Evolutionary conservation across 2,888 invertebrate species (phyloP).

Genomic region (Kryphioiulus occultus): DNA sequence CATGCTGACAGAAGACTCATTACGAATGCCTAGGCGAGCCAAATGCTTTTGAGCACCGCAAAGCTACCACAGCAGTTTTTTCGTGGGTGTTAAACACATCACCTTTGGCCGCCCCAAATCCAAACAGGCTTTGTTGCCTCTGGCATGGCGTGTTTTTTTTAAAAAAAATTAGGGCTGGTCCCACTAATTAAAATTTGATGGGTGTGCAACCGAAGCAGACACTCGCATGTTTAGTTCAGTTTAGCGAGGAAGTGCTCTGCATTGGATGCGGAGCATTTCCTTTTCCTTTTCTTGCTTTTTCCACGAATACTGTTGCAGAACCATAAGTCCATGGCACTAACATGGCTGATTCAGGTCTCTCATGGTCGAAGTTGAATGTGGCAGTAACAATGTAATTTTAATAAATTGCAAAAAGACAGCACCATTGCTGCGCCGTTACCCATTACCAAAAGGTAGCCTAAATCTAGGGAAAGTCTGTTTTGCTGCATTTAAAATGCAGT

Average conservation of each 20-base stretch:
- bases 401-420: too few species aligned
- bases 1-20: conserved; percentile 17
- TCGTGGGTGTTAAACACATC: conserved; percentile 3
- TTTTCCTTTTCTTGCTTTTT: background rate
- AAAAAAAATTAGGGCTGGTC: background rate
- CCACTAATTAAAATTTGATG: background rate
- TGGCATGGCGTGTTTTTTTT: background rate
- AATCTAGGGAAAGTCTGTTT: too few species aligned
- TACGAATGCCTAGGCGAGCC: background rate
- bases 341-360: too few species aligned
- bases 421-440: too few species aligned
- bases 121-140: background rate
- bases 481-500: background rate
- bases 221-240: background rate
- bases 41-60: background rate
- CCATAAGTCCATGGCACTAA: too few species aligned
- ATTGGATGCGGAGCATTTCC: background rate
- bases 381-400: too few species aligned
- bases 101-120: background rate
- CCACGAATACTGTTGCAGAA: background rate
- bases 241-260: background rate
- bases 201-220: background rate
- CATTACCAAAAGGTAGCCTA: too few species aligned
- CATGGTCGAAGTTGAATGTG: too few species aligned
- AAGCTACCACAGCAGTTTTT: background rate